These are phyloP conservation scores for Phortica okadai DNA, from an alignment of 2,888 invertebrate genomes.

Conservation along the genomic window DNA sequence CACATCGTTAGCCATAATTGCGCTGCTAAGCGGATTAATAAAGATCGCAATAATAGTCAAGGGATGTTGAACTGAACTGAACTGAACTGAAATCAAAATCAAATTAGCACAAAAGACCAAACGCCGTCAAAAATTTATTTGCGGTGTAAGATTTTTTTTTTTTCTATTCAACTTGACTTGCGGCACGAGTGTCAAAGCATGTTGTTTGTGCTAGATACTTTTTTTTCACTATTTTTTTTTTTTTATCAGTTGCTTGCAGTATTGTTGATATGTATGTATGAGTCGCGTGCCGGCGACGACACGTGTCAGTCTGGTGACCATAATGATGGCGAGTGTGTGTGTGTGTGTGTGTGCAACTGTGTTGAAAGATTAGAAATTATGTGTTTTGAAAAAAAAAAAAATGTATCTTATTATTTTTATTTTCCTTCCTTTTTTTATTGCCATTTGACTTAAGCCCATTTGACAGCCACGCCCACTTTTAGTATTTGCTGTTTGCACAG, in stretches of 20 bases:
- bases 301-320: neutral
- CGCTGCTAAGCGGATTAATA: constrained; percentile 69
- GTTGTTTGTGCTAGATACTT: neutral
- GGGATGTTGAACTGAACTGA: constrained; percentile 24
- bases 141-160: neutral
- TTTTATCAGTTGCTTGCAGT: constrained; percentile 11
- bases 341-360: neutral
- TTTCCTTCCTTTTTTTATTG: neutral
- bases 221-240: neutral
- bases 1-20: constrained; percentile 57
- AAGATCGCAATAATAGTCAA: constrained; percentile 50
- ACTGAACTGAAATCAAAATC: constrained; percentile 62
- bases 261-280: neutral
- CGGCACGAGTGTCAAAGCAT: neutral
- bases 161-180: neutral
- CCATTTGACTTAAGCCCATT: neutral
- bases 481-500: neutral
- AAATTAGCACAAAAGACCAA: constrained; percentile 61
- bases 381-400: neutral
- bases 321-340: neutral
- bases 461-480: neutral
- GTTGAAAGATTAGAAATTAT: neutral
- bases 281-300: neutral
- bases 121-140: neutral
- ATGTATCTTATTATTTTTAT: neutral